Evolutionary conservation across 1,140 invertebrate genomes (phyloP).

Genomic region (Aradophagus sp.): DNA sequence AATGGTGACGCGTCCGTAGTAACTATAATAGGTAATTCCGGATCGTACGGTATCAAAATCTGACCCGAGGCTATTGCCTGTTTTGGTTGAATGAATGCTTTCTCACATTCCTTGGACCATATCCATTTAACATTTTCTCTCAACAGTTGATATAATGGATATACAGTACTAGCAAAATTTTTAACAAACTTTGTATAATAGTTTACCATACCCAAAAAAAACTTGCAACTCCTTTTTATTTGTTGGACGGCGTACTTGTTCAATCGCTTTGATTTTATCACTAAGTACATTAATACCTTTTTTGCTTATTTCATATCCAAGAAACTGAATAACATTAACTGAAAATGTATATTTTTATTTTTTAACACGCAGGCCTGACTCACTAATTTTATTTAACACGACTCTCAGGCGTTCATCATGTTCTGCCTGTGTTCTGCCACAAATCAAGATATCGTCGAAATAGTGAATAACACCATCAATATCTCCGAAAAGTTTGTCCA

Average conservation of each 20-base stretch:
- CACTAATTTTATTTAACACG: slow-evolving; percentile 12
- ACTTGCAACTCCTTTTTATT: slow-evolving; percentile 32
- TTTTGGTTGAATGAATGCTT: slow-evolving; percentile 17
- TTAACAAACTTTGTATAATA: slow-evolving; percentile 41
- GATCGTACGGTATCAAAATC: slow-evolving; percentile 60
- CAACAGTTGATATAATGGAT: slow-evolving; percentile 27
- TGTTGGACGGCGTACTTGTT: slow-evolving; percentile 6
- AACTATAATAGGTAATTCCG: slow-evolving; percentile 53
- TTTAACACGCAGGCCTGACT: not conserved
- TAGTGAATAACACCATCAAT: slow-evolving; percentile 1
- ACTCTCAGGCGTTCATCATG: not conserved
- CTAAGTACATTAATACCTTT: slow-evolving; percentile 20
- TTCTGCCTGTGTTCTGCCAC: not conserved
- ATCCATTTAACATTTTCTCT: slow-evolving; percentile 25
- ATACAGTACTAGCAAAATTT: slow-evolving; percentile 10
- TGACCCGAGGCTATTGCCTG: slow-evolving; percentile 45
- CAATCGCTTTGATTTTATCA: slow-evolving; percentile 31
- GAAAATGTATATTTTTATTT: slow-evolving; percentile 45
- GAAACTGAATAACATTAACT: slow-evolving; percentile 30
- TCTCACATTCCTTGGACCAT: slow-evolving; percentile 19
- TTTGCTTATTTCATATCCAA: slow-evolving; percentile 22
- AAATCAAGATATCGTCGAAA: slow-evolving; percentile 3
- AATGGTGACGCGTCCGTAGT: slow-evolving; percentile 61
- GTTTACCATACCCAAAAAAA: slow-evolving; percentile 49
- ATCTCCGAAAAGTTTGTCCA: not conserved